Evolutionary conservation across 2,797 vertebrate species (phyloP), one percentile per base, ranked within the genome.

Genomic region (Alosa sapidissima): DNA sequence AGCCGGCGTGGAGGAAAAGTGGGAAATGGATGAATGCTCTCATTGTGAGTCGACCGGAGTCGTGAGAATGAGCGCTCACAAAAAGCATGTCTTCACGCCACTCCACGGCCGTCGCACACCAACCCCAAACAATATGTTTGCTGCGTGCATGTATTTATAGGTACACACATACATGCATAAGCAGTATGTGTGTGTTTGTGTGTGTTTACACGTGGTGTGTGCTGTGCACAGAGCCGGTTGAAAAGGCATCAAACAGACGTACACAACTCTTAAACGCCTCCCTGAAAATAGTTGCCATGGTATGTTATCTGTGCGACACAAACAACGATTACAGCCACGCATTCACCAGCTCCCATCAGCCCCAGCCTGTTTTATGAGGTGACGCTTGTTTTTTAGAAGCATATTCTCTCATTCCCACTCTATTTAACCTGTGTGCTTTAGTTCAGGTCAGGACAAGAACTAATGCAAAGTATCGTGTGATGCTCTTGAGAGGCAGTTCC

Each of bases 1-100:
- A 84, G 72, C n/a, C n/a, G 85, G 81, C 81, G 33, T 81, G 48
- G 49, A 82, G 81, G 85, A 84, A 81, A 84, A 84, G 55, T 82
- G 84, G 82, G 68, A 84, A 86, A 88, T 82, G 83, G 81, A 85
- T 87, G 87, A 84, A 84, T 54, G 85, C 81, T 81, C 82, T 60
- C 62, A 78, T 36, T 81, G 81, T 47, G 81, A 65, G 33, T 62
- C 82, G 51, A 62, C 55, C 65, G 47, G 60, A 21, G 36, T 45
- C 72, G 16, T 16, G 72, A 45, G 72, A 78, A 47, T 78, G 72
- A 47, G 72, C 45, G 33, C 68, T 41, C 36, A 75, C 68, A 78
- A 16, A 72, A 72, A 72, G 65, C 65, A 14, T 72, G 65, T 72
- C 65, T 36, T 65, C 62, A 65, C 62, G 62, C 62, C 62, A 28